A percentile compares a stretch with the other conserved stretches of the same genome.
These are phyloP conservation scores for Solen grandis DNA, from an alignment of 1,140 invertebrate genomes.

Conservation along the genomic window DNA sequence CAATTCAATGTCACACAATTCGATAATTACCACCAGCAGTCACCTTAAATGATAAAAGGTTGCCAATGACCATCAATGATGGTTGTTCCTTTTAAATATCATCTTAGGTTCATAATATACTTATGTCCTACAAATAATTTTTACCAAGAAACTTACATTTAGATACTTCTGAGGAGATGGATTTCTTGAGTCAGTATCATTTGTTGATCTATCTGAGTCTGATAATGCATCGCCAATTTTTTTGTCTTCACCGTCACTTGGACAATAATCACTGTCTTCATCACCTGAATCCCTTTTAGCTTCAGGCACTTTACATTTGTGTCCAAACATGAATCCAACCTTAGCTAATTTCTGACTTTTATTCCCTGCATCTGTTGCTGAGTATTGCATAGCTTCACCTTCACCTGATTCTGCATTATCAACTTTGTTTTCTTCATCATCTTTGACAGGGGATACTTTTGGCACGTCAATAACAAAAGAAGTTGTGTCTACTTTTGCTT, in stretches of 20 bases:
- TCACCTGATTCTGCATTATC: slow-evolving; percentile 24
- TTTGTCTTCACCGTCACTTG: slow-evolving; percentile 69
- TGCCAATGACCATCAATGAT: not conserved
- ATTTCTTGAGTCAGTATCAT: not conserved
- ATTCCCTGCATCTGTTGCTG: slow-evolving; percentile 2
- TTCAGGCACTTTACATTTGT: slow-evolving; percentile 29
- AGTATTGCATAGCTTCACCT: not conserved
- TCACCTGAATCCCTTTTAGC: slow-evolving; percentile 24
- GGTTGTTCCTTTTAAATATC: not conserved
- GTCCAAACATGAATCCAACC: slow-evolving; percentile 64
- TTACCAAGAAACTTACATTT: too few relatives aligned
- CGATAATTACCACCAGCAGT: too few relatives aligned
- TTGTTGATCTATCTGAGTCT: not conserved
- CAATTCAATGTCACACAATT: too few relatives aligned
- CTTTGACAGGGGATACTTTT: not conserved
- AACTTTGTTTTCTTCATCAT: not conserved
- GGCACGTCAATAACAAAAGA: not conserved
- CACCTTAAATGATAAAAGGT: not conserved
- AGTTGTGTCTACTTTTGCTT: not conserved
- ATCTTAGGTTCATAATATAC: too few relatives aligned
- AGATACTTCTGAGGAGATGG: too few relatives aligned
- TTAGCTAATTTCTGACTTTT: slow-evolving; percentile 50
- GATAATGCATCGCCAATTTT: not conserved
- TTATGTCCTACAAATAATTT: too few relatives aligned
- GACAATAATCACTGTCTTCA: slow-evolving; percentile 74